Base-by-base conservation (phyloP, 2,113 vertebrate genomes). In the Sclerurus mexicanus region DNA sequence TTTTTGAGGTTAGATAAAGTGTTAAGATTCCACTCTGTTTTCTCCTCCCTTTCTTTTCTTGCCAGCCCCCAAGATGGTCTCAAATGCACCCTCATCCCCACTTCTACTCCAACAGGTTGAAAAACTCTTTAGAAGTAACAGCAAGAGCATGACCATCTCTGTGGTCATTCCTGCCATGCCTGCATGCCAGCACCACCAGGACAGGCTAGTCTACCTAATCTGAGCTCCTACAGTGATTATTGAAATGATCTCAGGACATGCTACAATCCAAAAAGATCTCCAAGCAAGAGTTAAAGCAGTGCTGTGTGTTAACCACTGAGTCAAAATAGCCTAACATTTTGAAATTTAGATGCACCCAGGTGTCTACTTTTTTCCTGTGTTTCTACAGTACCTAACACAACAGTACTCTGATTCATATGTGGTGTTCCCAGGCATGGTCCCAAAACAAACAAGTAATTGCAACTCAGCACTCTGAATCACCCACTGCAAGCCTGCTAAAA, bases 361-460 rank as follows among this genome's bases (percentile, higher is more conserved):
- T 59, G 37, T 66, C 59, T 69, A 33, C 58, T 37, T 76, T 33
- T 73, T 33, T 69, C 59, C 63, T 31, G 20, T 53, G 24, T 78
- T 89, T 86, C 76, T 59, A 25, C 39, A 55, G 69, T 42, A 81
- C 39, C 47, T 50, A 47, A 42, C 30, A 81, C 46, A 92, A 21
- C 37, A 71, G 60, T 14, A 14, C 13, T 63, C 39, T 60, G 76
- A 58, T 74, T 88, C 55, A 64, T 59, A 71, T 4, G 0, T 15
- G 10, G 33, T 67, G 60, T 52, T 93, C 83, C 76, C 27, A 90
- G 92, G 79, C 72, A 50, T 14, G 15, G 30, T 67, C 73, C 69
- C 86, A 96, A 96, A 92, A 85, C 68, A 95, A 95, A 60, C 60
- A 90, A 85, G 37, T 85, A 93, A 33, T 5, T 86, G 39, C 86